phyloP scores from a whole-genome alignment of 2,797 vertebrate species.

The Microtus californicus region DNA sequence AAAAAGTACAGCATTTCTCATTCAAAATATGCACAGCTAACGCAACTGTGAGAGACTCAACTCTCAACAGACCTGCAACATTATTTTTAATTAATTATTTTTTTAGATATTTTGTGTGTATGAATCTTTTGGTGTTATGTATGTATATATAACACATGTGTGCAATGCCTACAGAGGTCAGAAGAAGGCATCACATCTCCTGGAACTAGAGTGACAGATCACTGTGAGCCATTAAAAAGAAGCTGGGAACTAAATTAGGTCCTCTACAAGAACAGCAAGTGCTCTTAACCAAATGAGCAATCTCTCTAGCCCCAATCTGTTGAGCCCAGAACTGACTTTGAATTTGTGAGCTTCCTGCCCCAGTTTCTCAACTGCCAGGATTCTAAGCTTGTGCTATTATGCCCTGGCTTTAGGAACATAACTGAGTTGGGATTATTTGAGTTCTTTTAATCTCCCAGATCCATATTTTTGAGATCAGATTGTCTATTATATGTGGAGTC shows the following conservation, averaged over 20 bases:
- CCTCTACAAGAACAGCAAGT: neutral
- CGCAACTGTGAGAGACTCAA: neutral
- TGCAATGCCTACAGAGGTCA: neutral
- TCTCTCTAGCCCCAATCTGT: neutral
- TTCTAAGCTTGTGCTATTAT: neutral
- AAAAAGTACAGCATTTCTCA: conserved; percentile 25
- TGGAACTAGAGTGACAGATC: too few relatives aligned
- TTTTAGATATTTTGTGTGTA: neutral
- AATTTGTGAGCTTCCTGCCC: neutral
- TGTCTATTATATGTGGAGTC: neutral
- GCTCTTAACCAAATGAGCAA: neutral
- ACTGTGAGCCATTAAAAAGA: neutral
- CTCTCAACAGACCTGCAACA: neutral
- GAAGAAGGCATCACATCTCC: neutral
- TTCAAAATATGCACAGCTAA: neutral
- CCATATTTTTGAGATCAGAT: neutral
- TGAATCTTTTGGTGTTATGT: neutral
- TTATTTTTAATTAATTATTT: neutral
- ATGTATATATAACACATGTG: neutral
- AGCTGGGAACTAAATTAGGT: neutral
- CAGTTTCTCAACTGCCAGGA: neutral
- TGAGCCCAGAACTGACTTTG: neutral
- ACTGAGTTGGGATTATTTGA: neutral
- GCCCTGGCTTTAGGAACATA: neutral
- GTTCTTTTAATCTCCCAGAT: neutral